A percentile compares a stretch with the other conserved stretches of the same genome.
Conservation (phyloP, 2,113 vertebrate species). For the Phrynosoma blainvillii region DNA sequence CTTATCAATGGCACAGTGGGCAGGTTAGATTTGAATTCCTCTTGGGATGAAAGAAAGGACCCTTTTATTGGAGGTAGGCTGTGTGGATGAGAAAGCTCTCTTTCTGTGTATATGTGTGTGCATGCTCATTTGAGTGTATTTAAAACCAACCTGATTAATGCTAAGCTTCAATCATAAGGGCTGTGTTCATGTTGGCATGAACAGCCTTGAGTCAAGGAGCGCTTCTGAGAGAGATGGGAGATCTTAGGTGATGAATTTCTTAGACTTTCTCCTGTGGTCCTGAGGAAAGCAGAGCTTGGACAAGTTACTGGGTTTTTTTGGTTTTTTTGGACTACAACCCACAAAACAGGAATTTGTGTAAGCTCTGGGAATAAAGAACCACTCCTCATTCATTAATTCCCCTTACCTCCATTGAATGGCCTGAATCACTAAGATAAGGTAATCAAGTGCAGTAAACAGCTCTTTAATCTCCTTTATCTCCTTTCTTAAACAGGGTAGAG, state of each 20-base stretch:
- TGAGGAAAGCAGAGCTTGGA: neutral
- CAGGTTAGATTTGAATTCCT: neutral
- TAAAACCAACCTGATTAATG: neutral
- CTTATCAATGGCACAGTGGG: too few species aligned
- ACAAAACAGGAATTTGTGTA: neutral
- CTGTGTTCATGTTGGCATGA: too few species aligned
- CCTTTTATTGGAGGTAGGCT: too few species aligned
- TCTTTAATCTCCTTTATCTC: neutral
- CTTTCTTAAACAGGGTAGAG: neutral
- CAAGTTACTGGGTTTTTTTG: too few species aligned
- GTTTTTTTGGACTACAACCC: too few species aligned
- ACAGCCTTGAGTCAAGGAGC: too few species aligned
- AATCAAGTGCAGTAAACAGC: neutral
- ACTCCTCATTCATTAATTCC: neutral
- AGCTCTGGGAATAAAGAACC: neutral
- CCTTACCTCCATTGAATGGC: neutral
- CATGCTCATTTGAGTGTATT: too few species aligned
- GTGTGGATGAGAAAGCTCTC: neutral
- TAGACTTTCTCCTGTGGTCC: neutral
- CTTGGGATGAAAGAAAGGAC: neutral
- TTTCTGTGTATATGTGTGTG: neutral
- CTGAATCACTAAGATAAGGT: conserved; percentile 1
- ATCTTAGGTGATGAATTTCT: neutral
- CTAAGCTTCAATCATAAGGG: neutral
- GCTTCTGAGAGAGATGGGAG: too few species aligned